Base-by-base conservation (phyloP, 2,797 vertebrate genomes). In the Brotula barbata region DNA sequence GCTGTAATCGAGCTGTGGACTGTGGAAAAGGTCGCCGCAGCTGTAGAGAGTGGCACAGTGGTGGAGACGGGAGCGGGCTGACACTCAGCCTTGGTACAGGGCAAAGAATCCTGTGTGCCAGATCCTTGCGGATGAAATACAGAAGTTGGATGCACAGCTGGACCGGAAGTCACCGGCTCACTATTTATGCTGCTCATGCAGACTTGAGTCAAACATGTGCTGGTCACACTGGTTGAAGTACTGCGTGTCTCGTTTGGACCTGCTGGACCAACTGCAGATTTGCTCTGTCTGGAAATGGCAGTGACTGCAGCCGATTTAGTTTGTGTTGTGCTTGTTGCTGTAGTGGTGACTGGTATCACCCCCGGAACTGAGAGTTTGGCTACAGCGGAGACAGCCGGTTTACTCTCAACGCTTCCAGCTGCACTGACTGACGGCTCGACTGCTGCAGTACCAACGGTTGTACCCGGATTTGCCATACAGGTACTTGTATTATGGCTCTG, bases 281-380 rank as follows among this genome's bases (percentile, higher is more conserved):
- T 81, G 64, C 47, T 87, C n/a, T 82, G 81, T 65, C 62, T 71
- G 21, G 83, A 84, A 82, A 70, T 62, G 36, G 65, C 33, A 21
- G 52, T 37, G 37, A 17, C 40, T 20, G 63, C 13, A 21, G 66
- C 22, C 5, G 65, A 62, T 39, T 70, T 77, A 11, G 40, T 80
- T 61, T 84, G 84, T 43, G 55, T 25, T n/a, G 72, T 52, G 66
- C n/a, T 44, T 33, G 44, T 39, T 64, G 53, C 39, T 44, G 57
- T 36, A 55, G 34, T 59, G 17, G 40, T 31, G n/a, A 42, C 61
- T 25, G 68, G 28, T 68, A 80, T 87, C 46, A 55, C 64, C 11
- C 82, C 79, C 55, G 68, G 16, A 61, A 50, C 51, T 19, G 59
- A 23, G 5, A 54, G 58, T 69, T 82, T 76, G n/a, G 59, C 65